Evolutionary conservation across 1,140 invertebrate genomes (phyloP).

Genomic region (Musca vetustissima): DNA sequence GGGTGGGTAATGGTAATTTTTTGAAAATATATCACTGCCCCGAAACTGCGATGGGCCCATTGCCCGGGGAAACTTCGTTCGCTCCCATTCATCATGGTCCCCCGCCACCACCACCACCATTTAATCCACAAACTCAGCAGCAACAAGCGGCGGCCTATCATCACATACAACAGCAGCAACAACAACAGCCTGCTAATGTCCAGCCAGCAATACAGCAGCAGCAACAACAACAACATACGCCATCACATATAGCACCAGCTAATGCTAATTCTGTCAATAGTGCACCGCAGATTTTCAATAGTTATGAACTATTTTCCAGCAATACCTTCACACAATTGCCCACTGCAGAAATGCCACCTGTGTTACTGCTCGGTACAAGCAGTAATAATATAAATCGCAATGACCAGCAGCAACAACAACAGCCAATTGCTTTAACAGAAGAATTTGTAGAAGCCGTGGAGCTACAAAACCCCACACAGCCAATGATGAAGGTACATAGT

Average conservation of each 20-base stretch:
- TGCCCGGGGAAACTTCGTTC: slow-evolving; percentile 18
- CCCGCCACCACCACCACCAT: slow-evolving; percentile 16
- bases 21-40: slow-evolving; percentile 50
- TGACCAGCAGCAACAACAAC: too few relatives aligned
- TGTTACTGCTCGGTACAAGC: slow-evolving; percentile 17
- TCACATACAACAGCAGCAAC: slow-evolving; percentile 10
- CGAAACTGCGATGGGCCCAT: slow-evolving; percentile 33
- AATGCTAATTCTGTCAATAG: slow-evolving; percentile 20
- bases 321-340: slow-evolving; percentile 40
- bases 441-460: slow-evolving; percentile 27
- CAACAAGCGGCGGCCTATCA: slow-evolving; percentile 20
- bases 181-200: not conserved
- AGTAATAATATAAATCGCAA: slow-evolving; percentile 20
- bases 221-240: slow-evolving; percentile 25
- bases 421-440: slow-evolving; percentile 27
- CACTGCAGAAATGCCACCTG: slow-evolving; percentile 39
- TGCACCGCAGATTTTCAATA: slow-evolving; percentile 37
- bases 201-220: slow-evolving; percentile 11
- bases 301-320: slow-evolving; percentile 47
- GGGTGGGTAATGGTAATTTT: slow-evolving; percentile 51
- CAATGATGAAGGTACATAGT: slow-evolving; percentile 30
- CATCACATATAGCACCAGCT: slow-evolving; percentile 14
- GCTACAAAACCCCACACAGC: slow-evolving; percentile 8
- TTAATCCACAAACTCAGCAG: not conserved
- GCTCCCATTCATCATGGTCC: slow-evolving; percentile 28